A percentile compares a stretch with the other conserved stretches of the same genome.
phyloP scores from a whole-genome alignment of 2,113 vertebrate species.

The Ammodytes dubius region DNA sequence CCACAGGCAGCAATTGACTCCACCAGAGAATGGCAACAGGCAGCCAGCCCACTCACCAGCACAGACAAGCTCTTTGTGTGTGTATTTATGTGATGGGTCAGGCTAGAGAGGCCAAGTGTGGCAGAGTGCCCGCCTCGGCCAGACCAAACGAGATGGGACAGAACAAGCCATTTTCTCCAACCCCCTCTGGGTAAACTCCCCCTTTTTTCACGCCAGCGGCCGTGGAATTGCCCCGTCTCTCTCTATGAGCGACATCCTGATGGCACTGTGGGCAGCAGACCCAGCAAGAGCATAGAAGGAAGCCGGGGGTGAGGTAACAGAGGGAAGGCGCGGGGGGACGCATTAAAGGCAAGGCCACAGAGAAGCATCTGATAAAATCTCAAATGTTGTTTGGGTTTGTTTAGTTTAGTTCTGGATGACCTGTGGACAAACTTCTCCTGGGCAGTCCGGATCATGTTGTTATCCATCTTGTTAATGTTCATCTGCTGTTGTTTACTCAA shows the following conservation, averaged over 20 bases:
- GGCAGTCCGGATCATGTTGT: conserved; percentile 38
- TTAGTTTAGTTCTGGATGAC: conserved; percentile 27
- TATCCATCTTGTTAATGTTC: conserved; percentile 62
- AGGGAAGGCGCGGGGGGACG: conserved; percentile 12
- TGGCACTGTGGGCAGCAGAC: conserved; percentile 45
- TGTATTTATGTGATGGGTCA: conserved; percentile 68
- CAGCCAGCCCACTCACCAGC: conserved; percentile 12
- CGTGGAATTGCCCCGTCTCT: conserved; percentile 71
- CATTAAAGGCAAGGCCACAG: conserved; percentile 44
- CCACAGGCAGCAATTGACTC: conserved; percentile 54
- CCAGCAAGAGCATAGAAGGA: conserved; percentile 1
- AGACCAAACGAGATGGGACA: conserved; percentile 68
- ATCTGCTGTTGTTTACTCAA: conserved; percentile 65
- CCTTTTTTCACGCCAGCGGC: conserved; percentile 65
- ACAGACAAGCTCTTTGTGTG: conserved; percentile 51
- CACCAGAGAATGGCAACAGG: conserved; percentile 47
- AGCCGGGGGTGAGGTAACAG: conserved; percentile 3
- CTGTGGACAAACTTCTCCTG: conserved; percentile 24
- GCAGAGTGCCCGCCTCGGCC: conserved; percentile 43
- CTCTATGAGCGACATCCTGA: conserved; percentile 67
- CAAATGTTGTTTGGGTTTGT: conserved; percentile 15
- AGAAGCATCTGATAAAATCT: conserved; percentile 45
- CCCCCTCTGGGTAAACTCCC: conserved; percentile 71
- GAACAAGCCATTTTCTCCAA: conserved; percentile 71
- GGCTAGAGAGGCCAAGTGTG: conserved; percentile 70